phyloP scores from a whole-genome alignment of 2,888 invertebrate species.

The Charanyca ferruginea region DNA sequence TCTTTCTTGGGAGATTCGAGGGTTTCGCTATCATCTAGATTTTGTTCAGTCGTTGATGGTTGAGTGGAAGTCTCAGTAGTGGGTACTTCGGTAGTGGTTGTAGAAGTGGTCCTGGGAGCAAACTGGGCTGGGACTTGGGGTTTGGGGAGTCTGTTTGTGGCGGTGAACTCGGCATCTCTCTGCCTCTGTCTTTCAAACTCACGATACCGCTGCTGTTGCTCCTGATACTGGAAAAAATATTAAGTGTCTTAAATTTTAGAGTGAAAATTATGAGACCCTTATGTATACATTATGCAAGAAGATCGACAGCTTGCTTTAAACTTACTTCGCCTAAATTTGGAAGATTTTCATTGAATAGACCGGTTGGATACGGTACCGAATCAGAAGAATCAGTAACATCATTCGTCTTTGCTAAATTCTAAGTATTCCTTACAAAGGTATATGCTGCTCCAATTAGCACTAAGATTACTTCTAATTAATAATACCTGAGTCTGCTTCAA shows the following conservation, averaged over 20 bases:
- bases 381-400: too few species aligned
- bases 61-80: slow-evolving; percentile 73
- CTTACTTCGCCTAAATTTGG: too few species aligned
- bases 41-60: slow-evolving; percentile 76
- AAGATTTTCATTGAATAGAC: too few species aligned
- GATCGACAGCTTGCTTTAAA: too few species aligned
- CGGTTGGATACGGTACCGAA: too few species aligned
- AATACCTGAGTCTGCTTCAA: slow-evolving; percentile 80
- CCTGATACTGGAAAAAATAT: slow-evolving; percentile 75
- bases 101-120: slow-evolving; percentile 70
- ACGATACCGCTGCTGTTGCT: slow-evolving; percentile 81
- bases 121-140: slow-evolving; percentile 79
- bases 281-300: too few species aligned
- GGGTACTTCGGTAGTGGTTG: slow-evolving; percentile 68
- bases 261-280: neutral
- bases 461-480: slow-evolving; percentile 2
- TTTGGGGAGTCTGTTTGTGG: slow-evolving; percentile 69
- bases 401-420: too few species aligned
- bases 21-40: slow-evolving; percentile 79
- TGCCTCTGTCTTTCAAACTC: slow-evolving; percentile 83
- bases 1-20: slow-evolving; percentile 71
- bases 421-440: too few species aligned
- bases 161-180: slow-evolving; percentile 71
- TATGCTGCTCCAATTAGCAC: neutral
- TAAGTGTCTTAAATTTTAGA: neutral